Percentiles rank a stretch among this genome's conserved stretches.
These are phyloP conservation scores for Amblyteles armatorius DNA, from an alignment of 2,888 invertebrate genomes.

Conservation along the genomic window DNA sequence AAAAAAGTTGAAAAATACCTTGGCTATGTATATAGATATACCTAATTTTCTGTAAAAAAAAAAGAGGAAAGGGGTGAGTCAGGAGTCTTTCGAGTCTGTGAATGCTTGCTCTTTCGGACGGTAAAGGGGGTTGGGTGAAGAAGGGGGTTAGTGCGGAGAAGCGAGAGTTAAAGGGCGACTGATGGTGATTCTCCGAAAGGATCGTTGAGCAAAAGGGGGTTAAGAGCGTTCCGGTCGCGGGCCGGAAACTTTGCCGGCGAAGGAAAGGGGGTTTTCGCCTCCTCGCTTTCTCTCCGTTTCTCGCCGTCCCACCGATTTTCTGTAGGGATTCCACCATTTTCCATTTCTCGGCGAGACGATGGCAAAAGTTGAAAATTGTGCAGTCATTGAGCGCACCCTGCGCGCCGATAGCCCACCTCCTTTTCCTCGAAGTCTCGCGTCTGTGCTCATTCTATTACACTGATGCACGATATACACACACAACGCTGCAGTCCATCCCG, in stretches of 20 bases:
- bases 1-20: conserved; percentile 45
- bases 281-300: conserved; percentile 59
- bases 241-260: conserved; percentile 72
- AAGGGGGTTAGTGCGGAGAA: conserved; percentile 15
- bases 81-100: conserved; percentile 40
- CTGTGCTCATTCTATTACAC: conserved; percentile 25
- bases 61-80: conserved; percentile 45
- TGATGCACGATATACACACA: conserved; percentile 10
- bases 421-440: conserved; percentile 51
- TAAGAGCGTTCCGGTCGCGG: conserved; percentile 66
- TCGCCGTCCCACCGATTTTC: conserved; percentile 57
- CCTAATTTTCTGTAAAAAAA: conserved; percentile 5
- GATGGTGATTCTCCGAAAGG: conserved; percentile 43
- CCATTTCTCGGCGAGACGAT: conserved; percentile 77
- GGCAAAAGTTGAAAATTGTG: conserved; percentile 81
- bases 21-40: conserved; percentile 16
- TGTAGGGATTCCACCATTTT: conserved; percentile 76
- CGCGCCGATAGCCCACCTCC: conserved; percentile 75
- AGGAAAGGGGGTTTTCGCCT: conserved; percentile 76
- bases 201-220: conserved; percentile 47
- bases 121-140: background rate
- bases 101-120: conserved; percentile 21
- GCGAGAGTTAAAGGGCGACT: conserved; percentile 52
- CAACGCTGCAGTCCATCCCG: conserved; percentile 4
- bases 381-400: conserved; percentile 79